Evolutionary conservation across 2,888 invertebrate species (phyloP).

Genomic region (Drosophila dives): DNA sequence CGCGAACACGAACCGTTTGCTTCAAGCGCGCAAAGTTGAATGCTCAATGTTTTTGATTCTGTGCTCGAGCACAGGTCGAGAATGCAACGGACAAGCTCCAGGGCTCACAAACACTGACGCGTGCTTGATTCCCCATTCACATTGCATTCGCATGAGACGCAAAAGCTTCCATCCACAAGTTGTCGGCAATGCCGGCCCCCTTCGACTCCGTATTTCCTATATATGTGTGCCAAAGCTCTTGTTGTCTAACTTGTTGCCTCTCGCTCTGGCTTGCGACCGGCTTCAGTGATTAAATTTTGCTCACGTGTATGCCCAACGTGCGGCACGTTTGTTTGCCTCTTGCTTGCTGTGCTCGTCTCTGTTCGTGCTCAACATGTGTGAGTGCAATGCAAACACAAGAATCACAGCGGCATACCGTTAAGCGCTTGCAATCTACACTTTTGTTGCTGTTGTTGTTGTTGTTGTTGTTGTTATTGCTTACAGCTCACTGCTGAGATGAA

Average conservation of each 20-base stretch:
- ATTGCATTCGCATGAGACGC: constrained; percentile 67
- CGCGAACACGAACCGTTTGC: constrained; percentile 58
- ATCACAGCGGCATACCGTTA: constrained; percentile 44
- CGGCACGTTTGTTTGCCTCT: constrained; percentile 68
- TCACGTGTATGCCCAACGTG: constrained; percentile 82
- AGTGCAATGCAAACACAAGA: constrained; percentile 21
- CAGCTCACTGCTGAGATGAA: neutral
- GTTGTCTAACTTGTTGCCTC: constrained; percentile 16
- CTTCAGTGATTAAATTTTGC: constrained; percentile 9
- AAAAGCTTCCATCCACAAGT: constrained; percentile 43
- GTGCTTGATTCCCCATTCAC: constrained; percentile 48
- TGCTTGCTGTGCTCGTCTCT: constrained; percentile 2
- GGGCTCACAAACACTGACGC: constrained; percentile 41
- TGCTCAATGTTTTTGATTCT: constrained; percentile 43
- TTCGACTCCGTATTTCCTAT: constrained; percentile 6
- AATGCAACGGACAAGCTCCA: constrained; percentile 31
- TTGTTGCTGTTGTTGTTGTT: neutral
- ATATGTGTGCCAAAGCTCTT: constrained; percentile 29
- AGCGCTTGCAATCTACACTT: constrained; percentile 22
- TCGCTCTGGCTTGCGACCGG: constrained; percentile 14
- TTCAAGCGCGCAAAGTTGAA: constrained; percentile 63
- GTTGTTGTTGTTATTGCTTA: neutral
- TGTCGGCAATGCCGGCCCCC: constrained; percentile 29
- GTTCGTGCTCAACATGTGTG: constrained; percentile 8
- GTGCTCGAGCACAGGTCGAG: constrained; percentile 14